Evolutionary conservation across 2,888 invertebrate species (phyloP).

Genomic region (Acheta domesticus): DNA sequence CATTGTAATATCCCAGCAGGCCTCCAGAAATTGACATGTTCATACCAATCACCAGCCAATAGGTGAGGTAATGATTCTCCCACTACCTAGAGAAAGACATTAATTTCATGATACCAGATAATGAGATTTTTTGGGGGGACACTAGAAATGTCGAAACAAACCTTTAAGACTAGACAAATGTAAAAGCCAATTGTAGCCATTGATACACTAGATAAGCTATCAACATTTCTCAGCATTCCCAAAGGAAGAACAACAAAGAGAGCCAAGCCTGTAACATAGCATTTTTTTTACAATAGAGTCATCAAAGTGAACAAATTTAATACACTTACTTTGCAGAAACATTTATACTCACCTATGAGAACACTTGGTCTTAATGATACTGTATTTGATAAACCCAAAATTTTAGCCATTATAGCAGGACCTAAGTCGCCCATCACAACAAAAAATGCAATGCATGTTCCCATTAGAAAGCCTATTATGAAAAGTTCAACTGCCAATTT

Average conservation of each 20-base stretch:
- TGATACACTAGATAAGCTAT: slow-evolving; percentile 82
- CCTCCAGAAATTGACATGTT: slow-evolving; percentile 72
- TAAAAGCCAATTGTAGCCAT: slow-evolving; percentile 91
- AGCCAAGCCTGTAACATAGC: slow-evolving; percentile 54
- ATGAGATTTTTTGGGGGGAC: not conserved
- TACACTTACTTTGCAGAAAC: not conserved
- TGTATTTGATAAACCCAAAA: slow-evolving; percentile 67
- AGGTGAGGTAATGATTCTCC: slow-evolving; percentile 74
- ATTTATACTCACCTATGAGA: slow-evolving; percentile 47
- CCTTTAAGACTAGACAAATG: slow-evolving; percentile 80
- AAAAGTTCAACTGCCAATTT: slow-evolving; percentile 88
- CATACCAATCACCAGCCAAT: slow-evolving; percentile 68
- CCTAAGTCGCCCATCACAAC: slow-evolving; percentile 97
- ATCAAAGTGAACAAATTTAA: not conserved
- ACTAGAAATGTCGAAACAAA: slow-evolving; percentile 46
- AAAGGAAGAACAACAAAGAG: slow-evolving; percentile 83
- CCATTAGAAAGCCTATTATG: slow-evolving; percentile 89
- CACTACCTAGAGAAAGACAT: slow-evolving; percentile 59
- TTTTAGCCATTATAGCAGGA: slow-evolving; percentile 81
- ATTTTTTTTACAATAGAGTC: slow-evolving; percentile 11
- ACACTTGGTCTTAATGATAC: slow-evolving; percentile 56
- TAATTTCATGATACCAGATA: not conserved
- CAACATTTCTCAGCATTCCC: slow-evolving; percentile 82
- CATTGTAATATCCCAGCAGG: slow-evolving; percentile 85
- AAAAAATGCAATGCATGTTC: slow-evolving; percentile 93